Base-by-base conservation (phyloP, 2,113 vertebrate genomes). In the Nibea albiflora region DNA sequence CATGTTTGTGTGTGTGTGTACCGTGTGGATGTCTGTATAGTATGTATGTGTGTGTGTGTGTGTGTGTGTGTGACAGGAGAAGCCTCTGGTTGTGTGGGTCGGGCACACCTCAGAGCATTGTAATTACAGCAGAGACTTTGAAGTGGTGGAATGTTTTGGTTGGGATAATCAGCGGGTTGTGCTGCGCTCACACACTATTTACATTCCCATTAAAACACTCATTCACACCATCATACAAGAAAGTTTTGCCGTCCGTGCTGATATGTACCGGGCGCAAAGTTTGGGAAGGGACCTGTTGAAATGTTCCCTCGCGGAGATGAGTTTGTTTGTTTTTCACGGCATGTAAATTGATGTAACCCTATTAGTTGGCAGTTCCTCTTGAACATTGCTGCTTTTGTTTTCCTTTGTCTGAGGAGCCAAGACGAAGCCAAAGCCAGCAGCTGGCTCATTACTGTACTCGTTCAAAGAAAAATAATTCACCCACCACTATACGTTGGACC, bases 121-220 rank as follows among this genome's bases (percentile, higher is more conserved):
- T 93, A 95, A 95, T 95, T 95, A 95, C 88, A 87, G 89, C 83
- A 78, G 88, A 19, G 62, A 80, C 92, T 95, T 94, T 93, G 93
- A 94, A 92, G 91, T 93, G 93, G 83, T 91, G 93, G 90, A 94
- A 94, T 93, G 92, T 85, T 90, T 57, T 85, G 85, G 87, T 88
- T 52, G 75, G 81, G 85, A 88, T 93, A 91, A 93, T 91, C 90
- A 87, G 87, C 86, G 62, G 84, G 81, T 90, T 86, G 80, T 81
- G 79, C 89, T 67, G 46, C 89, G 73, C 80, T 89, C 81, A 85
- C 87, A 86, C 88, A 84, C 82, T 91, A 90, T 94, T 94, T 93
- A 93, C 88, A 87, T 92, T 88, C 84, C 57, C 85, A 92, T 93
- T 92, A 93, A 88, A 90, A 77, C 73, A 69, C 75, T 85, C 78